Evolutionary conservation across 2,888 invertebrate species (phyloP).

Genomic region (Nemotelus nigrinus): DNA sequence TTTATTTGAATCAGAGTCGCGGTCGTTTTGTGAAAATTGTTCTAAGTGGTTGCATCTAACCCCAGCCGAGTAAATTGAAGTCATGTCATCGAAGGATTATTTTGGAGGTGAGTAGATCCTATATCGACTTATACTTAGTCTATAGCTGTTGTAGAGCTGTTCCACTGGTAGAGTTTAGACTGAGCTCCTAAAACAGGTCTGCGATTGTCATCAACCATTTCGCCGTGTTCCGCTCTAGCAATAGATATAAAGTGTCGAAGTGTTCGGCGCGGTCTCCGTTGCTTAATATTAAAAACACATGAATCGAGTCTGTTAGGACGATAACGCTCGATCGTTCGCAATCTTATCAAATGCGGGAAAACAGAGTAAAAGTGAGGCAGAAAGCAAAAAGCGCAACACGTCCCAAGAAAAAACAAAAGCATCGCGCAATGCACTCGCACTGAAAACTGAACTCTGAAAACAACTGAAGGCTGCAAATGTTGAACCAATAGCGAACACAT

Average conservation of each 20-base stretch:
- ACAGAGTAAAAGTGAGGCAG: conserved; percentile 2
- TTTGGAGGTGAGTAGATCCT: conserved; percentile 39
- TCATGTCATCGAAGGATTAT: conserved; percentile 46
- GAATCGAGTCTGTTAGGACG: conserved; percentile 15
- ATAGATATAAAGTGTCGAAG: too few relatives aligned
- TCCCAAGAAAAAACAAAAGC: conserved; percentile 17
- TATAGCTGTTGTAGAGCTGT: too few relatives aligned
- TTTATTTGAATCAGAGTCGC: not conserved
- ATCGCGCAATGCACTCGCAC: conserved; percentile 8
- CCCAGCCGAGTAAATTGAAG: not conserved
- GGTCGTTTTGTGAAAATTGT: not conserved
- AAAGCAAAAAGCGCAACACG: conserved; percentile 10
- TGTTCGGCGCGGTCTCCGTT: not conserved
- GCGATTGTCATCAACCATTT: too few relatives aligned
- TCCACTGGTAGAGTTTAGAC: too few relatives aligned
- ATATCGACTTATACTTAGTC: not conserved
- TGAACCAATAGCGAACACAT: conserved; percentile 21
- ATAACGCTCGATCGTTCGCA: conserved; percentile 23
- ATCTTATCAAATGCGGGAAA: conserved; percentile 7
- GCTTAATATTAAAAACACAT: conserved; percentile 23
- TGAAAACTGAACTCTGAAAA: not conserved
- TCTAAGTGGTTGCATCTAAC: not conserved
- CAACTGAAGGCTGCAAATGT: not conserved
- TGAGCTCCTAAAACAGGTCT: too few relatives aligned
- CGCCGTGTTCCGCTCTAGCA: too few relatives aligned